Evolutionary conservation across 30 jellyfish, hydroid and myxozoan genomes (phyloP), one percentile per base, ranked within the genome.

Genomic region (Aurelia aurita): DNA sequence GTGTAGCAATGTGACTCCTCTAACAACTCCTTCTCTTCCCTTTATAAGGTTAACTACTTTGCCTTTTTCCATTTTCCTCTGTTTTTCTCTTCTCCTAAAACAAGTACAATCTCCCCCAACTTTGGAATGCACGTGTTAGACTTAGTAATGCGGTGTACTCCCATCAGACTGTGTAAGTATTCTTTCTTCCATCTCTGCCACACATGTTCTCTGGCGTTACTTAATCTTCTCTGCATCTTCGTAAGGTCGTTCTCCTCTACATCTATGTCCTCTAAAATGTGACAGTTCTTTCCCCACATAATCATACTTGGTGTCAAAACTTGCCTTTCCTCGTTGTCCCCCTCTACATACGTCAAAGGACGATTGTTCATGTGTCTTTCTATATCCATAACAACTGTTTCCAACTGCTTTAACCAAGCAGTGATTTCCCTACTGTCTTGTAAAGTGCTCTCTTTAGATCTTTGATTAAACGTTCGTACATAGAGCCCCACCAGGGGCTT

Each of bases 401-500:
- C 53, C 39, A 59, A 68, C 11, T n/a, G n/a, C n/a, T n/a, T n/a
- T n/a, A 68, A 31, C 62, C 32, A 62, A 68, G 80, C 62, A 29
- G 80, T 29, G 80, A 73, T 0, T 72, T 25, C 32, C 62, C 80
- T 23, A 68, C 31, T 20, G 80, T 34, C 39, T 68, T 68, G 34
- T 68, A 62, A 68, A 68, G 62, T 60, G 80, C 39, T 60, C 23
- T 39, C 62, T 68, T 68, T 60, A 68, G 32, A 62, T 68, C 80
- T 26, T 68, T 68, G 60, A 68, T 68, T 29, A 68, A 12, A 60
- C 80, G 32, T 74, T 74, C 87, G 29, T 57, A 53, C 22, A 74
- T 78, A 59, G 71, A 69, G 19, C 80, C 80, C 80, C 89, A 78
- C 89, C 89, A 64, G 27, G 89, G 89, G 19, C 71, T 28, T 20